Evolutionary conservation across 2,113 vertebrate species (phyloP).

Genomic region (Phrynosoma blainvillii): DNA sequence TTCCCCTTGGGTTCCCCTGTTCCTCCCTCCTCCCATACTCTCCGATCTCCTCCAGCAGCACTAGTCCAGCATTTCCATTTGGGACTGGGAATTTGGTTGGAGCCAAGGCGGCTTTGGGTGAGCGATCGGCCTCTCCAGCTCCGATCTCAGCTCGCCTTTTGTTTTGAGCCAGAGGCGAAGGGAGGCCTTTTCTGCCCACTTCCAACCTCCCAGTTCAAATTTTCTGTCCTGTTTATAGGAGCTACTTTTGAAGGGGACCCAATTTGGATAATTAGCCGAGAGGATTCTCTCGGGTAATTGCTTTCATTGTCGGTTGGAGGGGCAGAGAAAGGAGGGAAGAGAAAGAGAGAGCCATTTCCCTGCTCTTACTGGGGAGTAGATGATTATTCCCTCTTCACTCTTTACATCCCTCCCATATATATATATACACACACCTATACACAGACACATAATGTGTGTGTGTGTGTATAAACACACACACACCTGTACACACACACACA

Average conservation of each 20-base stretch:
- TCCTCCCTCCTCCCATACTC: not conserved
- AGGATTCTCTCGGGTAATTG: constrained; percentile 70
- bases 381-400: accelerated
- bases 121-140: too few species aligned
- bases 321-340: constrained; percentile 26
- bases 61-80: not conserved
- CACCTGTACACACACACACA: too few species aligned
- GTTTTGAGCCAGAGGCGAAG: constrained; percentile 36
- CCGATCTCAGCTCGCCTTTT: not conserved
- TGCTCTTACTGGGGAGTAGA: not conserved
- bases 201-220: constrained; percentile 44
- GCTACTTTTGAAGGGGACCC: constrained; percentile 66
- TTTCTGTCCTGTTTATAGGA: constrained; percentile 49
- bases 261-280: constrained; percentile 75
- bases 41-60: not conserved
- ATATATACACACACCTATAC: too few species aligned
- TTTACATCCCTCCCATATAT: too few species aligned
- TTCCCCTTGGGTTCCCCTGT: not conserved
- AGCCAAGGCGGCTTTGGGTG: not conserved
- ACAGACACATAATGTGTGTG: too few species aligned
- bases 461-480: too few species aligned
- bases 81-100: not conserved
- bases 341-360: not conserved
- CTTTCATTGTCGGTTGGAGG: constrained; percentile 65
- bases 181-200: constrained; percentile 16